Evolutionary conservation across 2,113 vertebrate species (phyloP).

Genomic region (Gavia stellata): DNA sequence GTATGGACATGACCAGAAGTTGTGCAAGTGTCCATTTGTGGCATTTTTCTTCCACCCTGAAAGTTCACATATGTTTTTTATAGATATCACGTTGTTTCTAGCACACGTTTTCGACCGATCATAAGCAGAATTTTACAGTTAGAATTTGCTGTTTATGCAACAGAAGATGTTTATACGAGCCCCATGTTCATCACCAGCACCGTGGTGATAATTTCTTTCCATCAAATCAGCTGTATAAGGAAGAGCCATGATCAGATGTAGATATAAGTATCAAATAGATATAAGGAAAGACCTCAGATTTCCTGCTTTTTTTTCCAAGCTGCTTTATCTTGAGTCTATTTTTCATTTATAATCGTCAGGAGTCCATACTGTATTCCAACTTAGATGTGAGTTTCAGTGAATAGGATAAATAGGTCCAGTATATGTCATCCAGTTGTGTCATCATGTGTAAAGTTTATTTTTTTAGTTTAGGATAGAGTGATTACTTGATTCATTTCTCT

Average conservation of each 20-base stretch:
- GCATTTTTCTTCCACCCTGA: neutral
- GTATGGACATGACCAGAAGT: neutral
- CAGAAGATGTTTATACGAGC: neutral
- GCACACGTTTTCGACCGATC: neutral
- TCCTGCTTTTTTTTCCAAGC: neutral
- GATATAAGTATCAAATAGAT: too few relatives aligned
- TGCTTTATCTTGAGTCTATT: neutral
- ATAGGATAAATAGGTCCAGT: neutral
- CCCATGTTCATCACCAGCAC: neutral
- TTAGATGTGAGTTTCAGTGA: neutral
- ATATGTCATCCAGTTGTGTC: neutral
- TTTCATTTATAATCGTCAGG: neutral
- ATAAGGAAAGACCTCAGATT: neutral
- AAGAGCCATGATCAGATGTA: neutral
- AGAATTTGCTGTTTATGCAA: neutral
- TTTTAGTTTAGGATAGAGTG: neutral
- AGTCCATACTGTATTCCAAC: neutral
- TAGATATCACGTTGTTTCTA: neutral
- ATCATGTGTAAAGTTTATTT: neutral
- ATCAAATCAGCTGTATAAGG: neutral
- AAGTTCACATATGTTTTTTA: neutral
- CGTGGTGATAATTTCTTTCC: neutral
- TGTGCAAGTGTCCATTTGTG: neutral
- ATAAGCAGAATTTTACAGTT: neutral
- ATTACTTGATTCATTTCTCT: neutral